Base-by-base conservation (phyloP, 2,113 vertebrate species). In the Hipposideros armiger region DNA sequence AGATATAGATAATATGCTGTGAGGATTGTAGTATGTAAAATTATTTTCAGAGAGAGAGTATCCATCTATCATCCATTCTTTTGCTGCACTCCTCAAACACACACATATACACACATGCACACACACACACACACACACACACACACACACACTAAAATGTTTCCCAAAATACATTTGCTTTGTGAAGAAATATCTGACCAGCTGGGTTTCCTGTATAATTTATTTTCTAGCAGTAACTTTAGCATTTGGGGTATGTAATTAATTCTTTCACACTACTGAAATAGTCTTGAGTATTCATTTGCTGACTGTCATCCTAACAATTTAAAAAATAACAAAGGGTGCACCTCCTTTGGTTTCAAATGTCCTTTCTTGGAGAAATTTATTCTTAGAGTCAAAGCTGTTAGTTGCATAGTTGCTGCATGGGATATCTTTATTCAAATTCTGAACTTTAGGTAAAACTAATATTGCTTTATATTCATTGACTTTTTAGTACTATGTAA, bases 111-210 rank as follows among this genome's bases (percentile, higher is more conserved):
- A 40, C 42, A 52, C 5, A 24, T 22, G 52, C 40, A 72, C 8
- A 85, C 7, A 56, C 24, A 73, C 60, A 32, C 26, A 16, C 24
- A 83, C 13, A 26, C 11, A 36, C n/a, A 66, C 19, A 84, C n/a
- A 90, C 54, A 80, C 64, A 62, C 32, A 81, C 42, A 19, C 13
- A 62, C 22, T 84, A 85, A 95, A 69, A 88, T 24, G 56, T 76
- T 84, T 91, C 80, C 56, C 26, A 74, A 86, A 95, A 42, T 93
- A 92, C 20, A 69, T 74, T 62, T 78, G 70, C 32, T 92, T 76
- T 95, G 26, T 95, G 45, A 95, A 90, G 24, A 96, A 87, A 84
- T 82, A 95, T 89, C 58, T 93, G 83, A 92, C 83, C 62, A 95
- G 14, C 47, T 93, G 28, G 19, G 32, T 84, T 81, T 95, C 26